These are phyloP conservation scores for Lemur catta DNA, from an alignment of 2,797 vertebrate species.

Conservation along the genomic window DNA sequence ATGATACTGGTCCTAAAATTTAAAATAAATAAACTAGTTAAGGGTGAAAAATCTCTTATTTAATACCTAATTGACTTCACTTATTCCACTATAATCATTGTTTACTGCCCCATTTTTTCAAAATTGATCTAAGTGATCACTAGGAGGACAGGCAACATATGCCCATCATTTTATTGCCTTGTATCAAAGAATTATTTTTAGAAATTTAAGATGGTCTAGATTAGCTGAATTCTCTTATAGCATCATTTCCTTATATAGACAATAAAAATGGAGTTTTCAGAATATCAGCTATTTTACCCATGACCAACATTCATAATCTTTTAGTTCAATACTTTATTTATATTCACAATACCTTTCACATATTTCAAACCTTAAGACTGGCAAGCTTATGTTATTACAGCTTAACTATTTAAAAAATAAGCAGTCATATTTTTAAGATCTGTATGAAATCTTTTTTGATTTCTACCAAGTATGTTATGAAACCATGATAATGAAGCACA, in stretches of 20 bases:
- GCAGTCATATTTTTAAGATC: background rate
- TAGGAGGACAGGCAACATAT: background rate
- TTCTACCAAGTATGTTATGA: background rate
- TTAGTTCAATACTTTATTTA: background rate
- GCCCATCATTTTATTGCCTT: too few species aligned
- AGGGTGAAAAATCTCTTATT: background rate
- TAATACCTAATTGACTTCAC: background rate
- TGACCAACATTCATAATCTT: background rate
- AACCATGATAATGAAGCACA: background rate
- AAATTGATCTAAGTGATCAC: background rate
- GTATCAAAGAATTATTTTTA: background rate
- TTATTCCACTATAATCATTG: background rate
- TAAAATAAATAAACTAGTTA: background rate
- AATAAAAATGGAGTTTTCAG: conserved; percentile 16
- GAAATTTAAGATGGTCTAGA: background rate
- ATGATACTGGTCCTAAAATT: background rate
- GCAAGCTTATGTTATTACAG: background rate
- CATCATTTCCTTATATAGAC: background rate
- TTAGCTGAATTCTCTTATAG: background rate
- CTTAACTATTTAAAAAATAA: conserved; percentile 29
- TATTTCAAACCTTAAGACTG: background rate
- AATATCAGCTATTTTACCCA: background rate
- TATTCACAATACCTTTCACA: background rate
- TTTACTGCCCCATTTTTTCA: background rate
- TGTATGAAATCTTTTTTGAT: background rate